phyloP scores from a whole-genome alignment of 2,113 vertebrate genomes.

The Motacilla tschutschensis region DNA sequence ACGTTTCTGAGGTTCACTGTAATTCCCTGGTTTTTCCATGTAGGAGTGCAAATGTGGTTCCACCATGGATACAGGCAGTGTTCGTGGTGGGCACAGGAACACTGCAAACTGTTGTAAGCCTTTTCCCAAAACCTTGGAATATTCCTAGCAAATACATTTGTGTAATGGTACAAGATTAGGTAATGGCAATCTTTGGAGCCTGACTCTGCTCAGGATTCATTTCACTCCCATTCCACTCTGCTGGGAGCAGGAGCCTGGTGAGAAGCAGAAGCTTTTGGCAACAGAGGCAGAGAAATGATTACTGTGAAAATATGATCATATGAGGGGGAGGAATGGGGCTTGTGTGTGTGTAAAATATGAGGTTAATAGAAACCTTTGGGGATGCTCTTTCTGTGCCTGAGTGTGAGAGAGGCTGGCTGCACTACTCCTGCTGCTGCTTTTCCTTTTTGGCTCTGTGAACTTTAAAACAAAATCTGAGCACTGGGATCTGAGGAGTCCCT shows the following conservation, averaged over 20 bases:
- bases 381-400: constrained; percentile 23
- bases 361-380: constrained; percentile 18
- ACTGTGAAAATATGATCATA: constrained; percentile 38
- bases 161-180: constrained; percentile 45
- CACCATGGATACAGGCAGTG: neutral
- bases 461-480: neutral
- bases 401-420: neutral
- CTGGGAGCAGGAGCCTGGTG: constrained; percentile 53
- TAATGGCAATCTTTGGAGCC: constrained; percentile 32
- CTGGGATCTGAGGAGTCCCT: neutral
- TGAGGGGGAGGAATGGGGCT: neutral
- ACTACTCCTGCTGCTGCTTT: neutral
- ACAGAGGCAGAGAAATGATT: constrained; percentile 25
- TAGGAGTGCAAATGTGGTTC: constrained; percentile 5
- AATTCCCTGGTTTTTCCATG: constrained; percentile 46
- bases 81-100: constrained; percentile 1
- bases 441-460: neutral
- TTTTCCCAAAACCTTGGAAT: constrained; percentile 47
- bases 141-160: constrained; percentile 16
- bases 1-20: constrained; percentile 5
- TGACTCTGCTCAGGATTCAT: constrained; percentile 37
- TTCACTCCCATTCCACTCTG: constrained; percentile 36
- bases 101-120: neutral
- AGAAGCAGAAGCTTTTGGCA: constrained; percentile 4
- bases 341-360: constrained; percentile 7